Conservation (phyloP, 1,140 invertebrate genomes). For the Meteorus sp. region DNA sequence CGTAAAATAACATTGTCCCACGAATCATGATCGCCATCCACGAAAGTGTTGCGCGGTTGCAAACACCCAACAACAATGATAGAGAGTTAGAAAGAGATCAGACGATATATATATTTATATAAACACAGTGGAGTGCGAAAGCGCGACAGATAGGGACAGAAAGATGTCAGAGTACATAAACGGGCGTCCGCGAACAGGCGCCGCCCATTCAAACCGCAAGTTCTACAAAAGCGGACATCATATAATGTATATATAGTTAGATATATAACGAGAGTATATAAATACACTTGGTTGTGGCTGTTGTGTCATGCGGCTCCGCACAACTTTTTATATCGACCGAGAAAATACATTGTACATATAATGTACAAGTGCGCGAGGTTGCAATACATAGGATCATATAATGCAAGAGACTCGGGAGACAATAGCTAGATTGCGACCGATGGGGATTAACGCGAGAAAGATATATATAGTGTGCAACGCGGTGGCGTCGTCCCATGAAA, state of each 20-base stretch:
- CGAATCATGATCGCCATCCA: constrained; percentile 30
- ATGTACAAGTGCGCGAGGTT: not conserved
- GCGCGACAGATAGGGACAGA: constrained; percentile 6
- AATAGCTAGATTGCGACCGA: constrained; percentile 30
- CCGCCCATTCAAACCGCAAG: constrained; percentile 13
- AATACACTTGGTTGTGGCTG: too few species aligned
- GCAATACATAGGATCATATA: too few species aligned
- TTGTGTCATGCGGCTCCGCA: not conserved
- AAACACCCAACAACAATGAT: constrained; percentile 1
- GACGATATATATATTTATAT: too few species aligned
- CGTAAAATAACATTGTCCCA: constrained; percentile 61
- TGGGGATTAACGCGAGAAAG: constrained; percentile 17
- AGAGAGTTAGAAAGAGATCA: constrained; percentile 1
- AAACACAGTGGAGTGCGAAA: not conserved
- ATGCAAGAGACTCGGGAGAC: constrained; percentile 48
- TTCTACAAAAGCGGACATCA: not conserved
- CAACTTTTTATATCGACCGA: constrained; percentile 18
- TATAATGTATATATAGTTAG: not conserved
- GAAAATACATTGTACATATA: constrained; percentile 3
- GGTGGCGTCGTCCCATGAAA: constrained; percentile 54
- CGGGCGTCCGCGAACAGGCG: not conserved
- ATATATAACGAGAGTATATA: not conserved
- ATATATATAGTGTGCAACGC: constrained; percentile 20
- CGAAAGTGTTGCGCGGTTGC: constrained; percentile 6
- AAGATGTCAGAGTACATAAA: constrained; percentile 5